These are phyloP conservation scores for Betta splendens DNA, from an alignment of 2,797 vertebrate genomes.

Conservation along the genomic window DNA sequence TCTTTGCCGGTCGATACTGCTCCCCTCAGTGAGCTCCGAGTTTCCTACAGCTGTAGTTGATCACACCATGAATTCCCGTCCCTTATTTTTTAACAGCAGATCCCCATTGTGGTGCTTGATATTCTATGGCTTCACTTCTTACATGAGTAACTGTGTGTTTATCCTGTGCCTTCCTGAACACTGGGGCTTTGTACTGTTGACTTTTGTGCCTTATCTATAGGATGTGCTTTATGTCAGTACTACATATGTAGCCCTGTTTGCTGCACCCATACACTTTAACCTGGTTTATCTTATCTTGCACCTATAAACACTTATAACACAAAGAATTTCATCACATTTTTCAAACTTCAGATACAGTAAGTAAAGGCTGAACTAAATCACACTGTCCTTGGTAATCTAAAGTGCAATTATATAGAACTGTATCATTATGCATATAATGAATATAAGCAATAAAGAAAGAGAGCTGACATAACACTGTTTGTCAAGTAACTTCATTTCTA, in stretches of 20 bases:
- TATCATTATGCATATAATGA: neutral
- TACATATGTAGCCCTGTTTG: slow-evolving; percentile 8
- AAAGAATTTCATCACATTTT: slow-evolving; percentile 14
- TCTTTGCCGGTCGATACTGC: slow-evolving; percentile 86
- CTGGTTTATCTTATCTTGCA: slow-evolving; percentile 5
- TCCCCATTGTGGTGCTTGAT: neutral
- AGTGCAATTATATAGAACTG: slow-evolving; percentile 1
- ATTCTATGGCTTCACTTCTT: slow-evolving; percentile 1
- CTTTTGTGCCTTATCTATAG: neutral
- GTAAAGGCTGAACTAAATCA: slow-evolving; percentile 9
- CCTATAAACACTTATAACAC: neutral
- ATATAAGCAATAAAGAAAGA: neutral
- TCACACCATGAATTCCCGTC: slow-evolving; percentile 2
- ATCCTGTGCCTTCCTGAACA: slow-evolving; percentile 6
- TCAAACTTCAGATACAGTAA: slow-evolving; percentile 32
- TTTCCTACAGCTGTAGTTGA: neutral
- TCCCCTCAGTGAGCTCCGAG: slow-evolving; percentile 64
- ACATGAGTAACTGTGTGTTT: neutral
- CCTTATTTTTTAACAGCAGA: neutral
- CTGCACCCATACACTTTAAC: slow-evolving; percentile 22
- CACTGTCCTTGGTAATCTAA: neutral
- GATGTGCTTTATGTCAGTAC: slow-evolving; percentile 13
- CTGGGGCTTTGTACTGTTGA: neutral
- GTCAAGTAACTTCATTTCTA: too few species aligned
- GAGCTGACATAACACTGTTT: slow-evolving; percentile 6